Evolutionary conservation across 2,113 vertebrate genomes (phyloP), one percentile per base, ranked within the genome.

Genomic region (Eolophus roseicapilla): DNA sequence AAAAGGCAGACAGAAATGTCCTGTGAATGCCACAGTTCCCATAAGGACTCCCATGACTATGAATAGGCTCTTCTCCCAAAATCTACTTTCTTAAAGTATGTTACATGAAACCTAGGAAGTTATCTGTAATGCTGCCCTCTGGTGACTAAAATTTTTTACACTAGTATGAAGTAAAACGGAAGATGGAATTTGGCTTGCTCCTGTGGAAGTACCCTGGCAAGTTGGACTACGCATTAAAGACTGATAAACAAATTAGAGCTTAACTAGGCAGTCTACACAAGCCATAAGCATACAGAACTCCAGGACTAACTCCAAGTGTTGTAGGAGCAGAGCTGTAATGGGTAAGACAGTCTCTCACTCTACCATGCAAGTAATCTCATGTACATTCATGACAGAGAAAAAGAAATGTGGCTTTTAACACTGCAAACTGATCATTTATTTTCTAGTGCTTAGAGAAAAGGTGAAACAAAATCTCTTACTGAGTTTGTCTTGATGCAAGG

Each of bases 121-220:
- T 59, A 6, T 59, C 76, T 93, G 5, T 92, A 86, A 50, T 90
- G 64, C 88, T 94, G 92, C 88, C 86, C 76, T 93, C 94, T 93
- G 91, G 82, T 88, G 94, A 71, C 88, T 8, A 43, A 31, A 28
- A 35, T 31, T 69, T 59, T 90, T 88, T 90, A 46, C 88, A 81
- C 49, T 77, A 29, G 17, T 83, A 31, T 65, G 41, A 90, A 88
- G 63, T 70, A 16, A 78, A 82, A 84, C 80, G 7, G 16, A 69
- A 60, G 44, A 49, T 67, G 62, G 76, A 90, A 71, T 77, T 93
- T 74, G 63, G 9, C 25, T 33, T 89, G 57, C 14, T 87, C 17
- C 17, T 77, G 37, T 81, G 46, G 44, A 81, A 73, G 25, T 69
- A 73, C 18, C 28, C 27, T 46, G 46, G n/a, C 31, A 65, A 18